phyloP scores from a whole-genome alignment of 2,888 invertebrate species.

The Chloroclysta siterata region DNA sequence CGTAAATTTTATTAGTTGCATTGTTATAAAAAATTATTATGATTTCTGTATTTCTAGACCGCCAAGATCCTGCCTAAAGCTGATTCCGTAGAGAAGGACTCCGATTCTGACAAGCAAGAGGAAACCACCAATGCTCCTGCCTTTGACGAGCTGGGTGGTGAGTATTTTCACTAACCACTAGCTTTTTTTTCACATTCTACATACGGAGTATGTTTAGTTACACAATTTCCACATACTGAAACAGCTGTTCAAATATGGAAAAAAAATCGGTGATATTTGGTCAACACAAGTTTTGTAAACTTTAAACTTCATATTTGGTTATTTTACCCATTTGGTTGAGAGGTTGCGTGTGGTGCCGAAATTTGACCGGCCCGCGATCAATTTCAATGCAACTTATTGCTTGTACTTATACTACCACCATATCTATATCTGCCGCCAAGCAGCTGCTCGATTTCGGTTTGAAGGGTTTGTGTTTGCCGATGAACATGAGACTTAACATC shows the following conservation, averaged over 20 bases:
- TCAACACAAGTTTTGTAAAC: not conserved
- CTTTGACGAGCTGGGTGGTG: constrained; percentile 81
- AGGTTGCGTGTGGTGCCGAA: too few relatives aligned
- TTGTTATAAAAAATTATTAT: not conserved
- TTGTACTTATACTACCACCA: too few relatives aligned
- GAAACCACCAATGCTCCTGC: constrained; percentile 62
- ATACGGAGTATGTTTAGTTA: not conserved
- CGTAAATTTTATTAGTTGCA: too few relatives aligned
- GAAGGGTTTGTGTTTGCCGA: too few relatives aligned
- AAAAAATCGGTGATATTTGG: not conserved
- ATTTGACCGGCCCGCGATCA: too few relatives aligned
- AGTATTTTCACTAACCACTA: constrained; percentile 32
- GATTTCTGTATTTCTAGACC: constrained; percentile 52
- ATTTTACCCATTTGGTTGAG: too few relatives aligned
- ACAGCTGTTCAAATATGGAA: constrained; percentile 24
- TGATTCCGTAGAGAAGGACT: constrained; percentile 67
- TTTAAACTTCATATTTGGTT: not conserved
- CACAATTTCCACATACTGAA: not conserved
- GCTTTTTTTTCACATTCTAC: too few relatives aligned
- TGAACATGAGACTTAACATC: too few relatives aligned
- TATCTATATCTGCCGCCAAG: too few relatives aligned
- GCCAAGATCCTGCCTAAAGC: constrained; percentile 48
- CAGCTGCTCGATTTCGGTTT: too few relatives aligned
- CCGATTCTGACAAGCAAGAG: constrained; percentile 72
- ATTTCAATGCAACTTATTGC: too few relatives aligned